These are phyloP conservation scores for Puma concolor DNA, from an alignment of 2,113 vertebrate genomes.

Conservation along the genomic window DNA sequence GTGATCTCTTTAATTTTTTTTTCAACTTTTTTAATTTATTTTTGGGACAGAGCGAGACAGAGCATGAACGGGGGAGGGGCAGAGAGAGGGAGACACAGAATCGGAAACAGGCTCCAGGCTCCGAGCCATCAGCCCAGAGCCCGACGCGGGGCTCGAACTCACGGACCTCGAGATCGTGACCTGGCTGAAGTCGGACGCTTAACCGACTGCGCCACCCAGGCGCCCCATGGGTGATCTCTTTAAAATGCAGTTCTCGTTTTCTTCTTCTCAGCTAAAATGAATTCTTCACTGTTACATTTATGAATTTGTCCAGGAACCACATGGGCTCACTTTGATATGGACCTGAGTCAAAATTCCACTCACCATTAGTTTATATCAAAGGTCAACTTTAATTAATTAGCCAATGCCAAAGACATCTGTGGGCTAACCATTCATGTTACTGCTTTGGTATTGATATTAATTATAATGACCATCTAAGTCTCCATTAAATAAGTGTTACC, in stretches of 20 bases:
- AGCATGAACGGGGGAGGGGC: too few species aligned
- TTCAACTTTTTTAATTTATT: too few species aligned
- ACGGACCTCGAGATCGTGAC: too few species aligned
- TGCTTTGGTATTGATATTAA: background rate
- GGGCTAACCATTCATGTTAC: background rate
- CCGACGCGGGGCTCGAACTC: too few species aligned
- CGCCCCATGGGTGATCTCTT: background rate
- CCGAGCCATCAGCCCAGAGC: too few species aligned
- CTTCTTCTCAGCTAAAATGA: background rate
- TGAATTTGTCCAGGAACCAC: background rate
- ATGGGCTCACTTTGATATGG: background rate
- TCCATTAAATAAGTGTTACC: background rate
- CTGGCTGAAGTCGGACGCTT: too few species aligned
- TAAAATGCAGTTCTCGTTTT: background rate
- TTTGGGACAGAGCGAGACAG: too few species aligned
- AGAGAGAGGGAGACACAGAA: too few species aligned
- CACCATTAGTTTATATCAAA: background rate
- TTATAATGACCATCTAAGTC: background rate
- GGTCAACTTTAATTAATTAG: background rate
- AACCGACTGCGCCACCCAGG: too few species aligned
- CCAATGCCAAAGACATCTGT: background rate
- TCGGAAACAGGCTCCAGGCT: too few species aligned
- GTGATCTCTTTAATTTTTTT: background rate
- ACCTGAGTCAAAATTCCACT: background rate
- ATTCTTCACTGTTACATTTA: background rate